Evolutionary conservation across 2,797 vertebrate species (phyloP).

Genomic region (Sparus aurata): DNA sequence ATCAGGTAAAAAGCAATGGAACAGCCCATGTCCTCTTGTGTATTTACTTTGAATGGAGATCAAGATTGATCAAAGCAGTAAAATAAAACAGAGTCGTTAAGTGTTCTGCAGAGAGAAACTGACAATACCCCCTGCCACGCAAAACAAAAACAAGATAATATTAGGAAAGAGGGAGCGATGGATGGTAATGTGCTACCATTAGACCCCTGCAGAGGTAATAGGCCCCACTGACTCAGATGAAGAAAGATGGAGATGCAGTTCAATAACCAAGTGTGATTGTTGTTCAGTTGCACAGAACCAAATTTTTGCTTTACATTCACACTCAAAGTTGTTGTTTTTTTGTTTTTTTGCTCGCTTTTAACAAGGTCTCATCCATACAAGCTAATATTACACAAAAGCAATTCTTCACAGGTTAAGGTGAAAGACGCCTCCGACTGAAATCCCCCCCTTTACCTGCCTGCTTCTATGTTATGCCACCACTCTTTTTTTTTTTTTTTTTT

Average conservation of each 20-base stretch:
- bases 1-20: constrained; percentile 33
- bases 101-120: constrained; percentile 34
- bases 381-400: constrained; percentile 18
- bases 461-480: constrained; percentile 40
- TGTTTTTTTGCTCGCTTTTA: not conserved
- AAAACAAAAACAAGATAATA: constrained; percentile 67
- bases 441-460: constrained; percentile 30
- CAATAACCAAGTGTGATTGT: constrained; percentile 51
- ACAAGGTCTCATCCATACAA: not conserved
- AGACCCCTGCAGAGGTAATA: constrained; percentile 76
- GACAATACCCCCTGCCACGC: constrained; percentile 39
- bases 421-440: constrained; percentile 40
- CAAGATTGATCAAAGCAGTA: constrained; percentile 45
- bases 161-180: constrained; percentile 57
- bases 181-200: constrained; percentile 63
- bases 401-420: constrained; percentile 41
- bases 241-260: constrained; percentile 34
- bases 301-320: constrained; percentile 20
- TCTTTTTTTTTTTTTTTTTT: constrained; percentile 59
- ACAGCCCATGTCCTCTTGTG: not conserved
- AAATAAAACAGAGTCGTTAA: constrained; percentile 53
- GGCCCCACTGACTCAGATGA: constrained; percentile 56
- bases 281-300: constrained; percentile 50
- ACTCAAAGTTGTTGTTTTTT: not conserved
- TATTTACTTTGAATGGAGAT: constrained; percentile 19